A percentile compares a stretch with the other conserved stretches of the same genome.
Conservation (phyloP, 2,113 vertebrate species). For the Holacanthus passer region DNA sequence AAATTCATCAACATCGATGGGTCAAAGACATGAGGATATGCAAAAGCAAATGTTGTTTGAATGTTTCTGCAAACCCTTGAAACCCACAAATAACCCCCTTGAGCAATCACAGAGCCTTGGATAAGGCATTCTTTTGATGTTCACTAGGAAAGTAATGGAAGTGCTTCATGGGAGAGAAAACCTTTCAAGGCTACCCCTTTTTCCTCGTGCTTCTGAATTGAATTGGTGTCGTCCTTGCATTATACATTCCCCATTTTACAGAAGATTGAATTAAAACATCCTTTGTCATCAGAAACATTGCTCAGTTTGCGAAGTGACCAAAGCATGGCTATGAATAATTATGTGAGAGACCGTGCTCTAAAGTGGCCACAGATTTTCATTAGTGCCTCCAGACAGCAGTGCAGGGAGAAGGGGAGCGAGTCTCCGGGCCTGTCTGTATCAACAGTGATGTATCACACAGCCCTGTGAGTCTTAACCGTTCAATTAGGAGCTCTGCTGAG, state of each 20-base stretch:
- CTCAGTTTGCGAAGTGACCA: conserved; percentile 69
- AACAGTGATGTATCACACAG: conserved; percentile 75
- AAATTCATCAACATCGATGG: conserved; percentile 17
- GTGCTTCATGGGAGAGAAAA: conserved; percentile 65
- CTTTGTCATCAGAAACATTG: conserved; percentile 75
- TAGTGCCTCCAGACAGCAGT: conserved; percentile 57
- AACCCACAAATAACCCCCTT: conserved; percentile 57
- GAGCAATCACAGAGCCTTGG: conserved; percentile 65
- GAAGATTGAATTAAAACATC: conserved; percentile 73
- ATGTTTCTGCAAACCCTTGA: conserved; percentile 46
- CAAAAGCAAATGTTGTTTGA: conserved; percentile 40
- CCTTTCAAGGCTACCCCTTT: conserved; percentile 67
- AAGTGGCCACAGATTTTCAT: conserved; percentile 75
- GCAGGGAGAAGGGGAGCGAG: conserved; percentile 28
- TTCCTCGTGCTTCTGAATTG: conserved; percentile 56
- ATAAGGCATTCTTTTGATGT: conserved; percentile 66
- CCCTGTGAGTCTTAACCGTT: conserved; percentile 75
- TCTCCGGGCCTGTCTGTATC: conserved; percentile 60
- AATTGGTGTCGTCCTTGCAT: conserved; percentile 68
- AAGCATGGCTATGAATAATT: conserved; percentile 69
- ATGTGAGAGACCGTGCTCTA: conserved; percentile 53
- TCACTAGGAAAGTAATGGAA: conserved; percentile 62
- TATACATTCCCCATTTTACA: conserved; percentile 60
- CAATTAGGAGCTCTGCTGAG: conserved; percentile 78
- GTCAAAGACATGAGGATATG: conserved; percentile 27